Evolutionary conservation across 2,113 vertebrate species (phyloP).

Genomic region (Myrmecobius fasciatus): DNA sequence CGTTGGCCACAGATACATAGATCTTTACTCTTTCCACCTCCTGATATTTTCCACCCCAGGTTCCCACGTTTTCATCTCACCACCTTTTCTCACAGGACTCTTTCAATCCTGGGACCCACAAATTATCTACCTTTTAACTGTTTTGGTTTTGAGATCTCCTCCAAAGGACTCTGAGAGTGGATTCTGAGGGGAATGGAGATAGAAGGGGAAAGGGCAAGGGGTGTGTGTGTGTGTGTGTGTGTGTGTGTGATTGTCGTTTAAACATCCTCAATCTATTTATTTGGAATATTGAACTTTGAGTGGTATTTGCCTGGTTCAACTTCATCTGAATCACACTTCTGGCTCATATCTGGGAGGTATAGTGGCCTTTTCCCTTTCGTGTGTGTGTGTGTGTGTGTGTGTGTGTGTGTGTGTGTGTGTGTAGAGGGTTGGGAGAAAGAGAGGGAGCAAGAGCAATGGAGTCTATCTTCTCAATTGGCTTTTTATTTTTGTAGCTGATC

Average conservation of each 20-base stretch:
- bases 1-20: conserved; percentile 45
- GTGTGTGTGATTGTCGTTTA: background rate
- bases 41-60: conserved; percentile 62
- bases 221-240: background rate
- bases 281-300: conserved; percentile 43
- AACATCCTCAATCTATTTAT: background rate
- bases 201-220: background rate
- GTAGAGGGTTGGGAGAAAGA: background rate
- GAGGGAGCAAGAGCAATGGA: background rate
- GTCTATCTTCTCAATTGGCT: background rate
- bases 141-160: conserved; percentile 22
- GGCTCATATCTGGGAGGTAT: background rate
- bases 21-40: conserved; percentile 33
- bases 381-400: no score
- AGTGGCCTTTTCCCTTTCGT: conserved; percentile 40
- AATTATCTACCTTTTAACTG: conserved; percentile 1
- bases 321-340: background rate
- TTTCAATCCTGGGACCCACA: conserved; percentile 52
- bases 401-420: background rate
- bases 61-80: conserved; percentile 63
- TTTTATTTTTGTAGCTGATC: background rate
- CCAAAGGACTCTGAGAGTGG: background rate
- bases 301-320: conserved; percentile 7
- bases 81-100: conserved; percentile 38
- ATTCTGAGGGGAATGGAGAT: background rate